phyloP scores from a whole-genome alignment of 2,113 vertebrate species.

The Acinonyx jubatus region DNA sequence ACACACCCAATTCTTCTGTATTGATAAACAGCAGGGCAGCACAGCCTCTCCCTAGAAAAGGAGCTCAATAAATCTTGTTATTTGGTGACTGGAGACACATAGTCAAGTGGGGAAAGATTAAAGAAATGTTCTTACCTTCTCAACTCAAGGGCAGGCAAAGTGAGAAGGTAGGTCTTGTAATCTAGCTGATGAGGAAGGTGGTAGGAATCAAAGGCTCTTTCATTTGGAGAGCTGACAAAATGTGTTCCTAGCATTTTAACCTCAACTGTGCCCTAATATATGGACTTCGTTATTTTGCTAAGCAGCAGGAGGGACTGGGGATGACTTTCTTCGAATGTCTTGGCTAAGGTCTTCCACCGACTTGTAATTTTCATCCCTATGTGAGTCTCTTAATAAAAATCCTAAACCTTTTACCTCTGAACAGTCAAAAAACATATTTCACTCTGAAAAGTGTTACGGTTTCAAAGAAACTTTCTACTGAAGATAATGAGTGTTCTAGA shows the following conservation, averaged over 20 bases:
- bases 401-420: slow-evolving; percentile 28
- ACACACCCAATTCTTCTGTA: neutral
- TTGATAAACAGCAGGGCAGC: neutral
- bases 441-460: neutral
- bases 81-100: neutral
- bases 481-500: slow-evolving; percentile 59
- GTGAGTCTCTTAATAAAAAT: slow-evolving; percentile 49
- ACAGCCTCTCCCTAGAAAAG: neutral
- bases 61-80: neutral
- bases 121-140: neutral
- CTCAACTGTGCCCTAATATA: neutral
- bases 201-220: neutral
- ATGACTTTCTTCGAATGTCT: slow-evolving; percentile 36
- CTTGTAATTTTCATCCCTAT: slow-evolving; percentile 55
- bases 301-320: neutral
- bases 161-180: neutral
- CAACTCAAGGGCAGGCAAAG: neutral
- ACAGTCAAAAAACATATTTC: slow-evolving; percentile 33
- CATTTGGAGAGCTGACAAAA: neutral
- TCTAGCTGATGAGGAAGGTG: neutral
- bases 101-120: neutral
- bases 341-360: neutral
- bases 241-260: neutral
- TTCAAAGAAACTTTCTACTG: slow-evolving; percentile 65
- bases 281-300: slow-evolving; percentile 2